phyloP scores from a whole-genome alignment of 2,113 vertebrate species.

The Myxocyprinus asiaticus region DNA sequence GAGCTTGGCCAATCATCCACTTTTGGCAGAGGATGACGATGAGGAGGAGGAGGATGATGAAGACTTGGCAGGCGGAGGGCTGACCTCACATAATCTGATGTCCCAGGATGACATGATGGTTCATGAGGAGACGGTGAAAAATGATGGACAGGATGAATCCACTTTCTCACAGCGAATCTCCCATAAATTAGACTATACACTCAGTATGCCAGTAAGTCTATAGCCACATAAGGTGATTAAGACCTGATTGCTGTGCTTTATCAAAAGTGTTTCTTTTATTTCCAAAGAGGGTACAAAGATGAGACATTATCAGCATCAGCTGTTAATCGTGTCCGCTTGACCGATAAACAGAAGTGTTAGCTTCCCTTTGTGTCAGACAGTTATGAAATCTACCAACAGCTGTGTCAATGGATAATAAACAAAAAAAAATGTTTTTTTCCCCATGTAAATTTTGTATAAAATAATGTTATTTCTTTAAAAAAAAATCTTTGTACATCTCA shows the following conservation, averaged over 20 bases:
- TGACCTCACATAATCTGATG: slow-evolving; percentile 91
- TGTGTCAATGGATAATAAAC: too few species aligned
- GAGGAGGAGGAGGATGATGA: slow-evolving; percentile 74
- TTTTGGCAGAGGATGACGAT: slow-evolving; percentile 80
- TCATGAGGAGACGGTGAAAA: slow-evolving; percentile 94
- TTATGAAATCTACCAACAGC: too few species aligned
- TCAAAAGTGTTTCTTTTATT: too few species aligned
- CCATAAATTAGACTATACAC: slow-evolving; percentile 89
- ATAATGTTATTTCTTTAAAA: too few species aligned
- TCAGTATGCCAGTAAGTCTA: slow-evolving; percentile 90
- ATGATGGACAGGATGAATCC: slow-evolving; percentile 83
- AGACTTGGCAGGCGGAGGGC: slow-evolving; percentile 83
- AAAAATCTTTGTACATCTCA: too few species aligned
- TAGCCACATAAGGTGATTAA: background rate
- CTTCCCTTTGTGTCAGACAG: too few species aligned
- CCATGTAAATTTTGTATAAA: too few species aligned
- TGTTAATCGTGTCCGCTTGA: too few species aligned
- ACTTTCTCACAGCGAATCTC: slow-evolving; percentile 86
- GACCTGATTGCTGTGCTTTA: background rate
- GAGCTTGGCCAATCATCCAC: slow-evolving; percentile 86
- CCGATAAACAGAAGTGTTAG: too few species aligned
- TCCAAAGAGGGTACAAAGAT: too few species aligned
- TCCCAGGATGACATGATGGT: slow-evolving; percentile 97
- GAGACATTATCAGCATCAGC: too few species aligned
- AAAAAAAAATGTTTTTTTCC: too few species aligned